Percentiles rank a stretch among this genome's conserved stretches.
These are phyloP conservation scores for Charadrius vociferus DNA, from an alignment of 2,113 vertebrate genomes.

Conservation along the genomic window DNA sequence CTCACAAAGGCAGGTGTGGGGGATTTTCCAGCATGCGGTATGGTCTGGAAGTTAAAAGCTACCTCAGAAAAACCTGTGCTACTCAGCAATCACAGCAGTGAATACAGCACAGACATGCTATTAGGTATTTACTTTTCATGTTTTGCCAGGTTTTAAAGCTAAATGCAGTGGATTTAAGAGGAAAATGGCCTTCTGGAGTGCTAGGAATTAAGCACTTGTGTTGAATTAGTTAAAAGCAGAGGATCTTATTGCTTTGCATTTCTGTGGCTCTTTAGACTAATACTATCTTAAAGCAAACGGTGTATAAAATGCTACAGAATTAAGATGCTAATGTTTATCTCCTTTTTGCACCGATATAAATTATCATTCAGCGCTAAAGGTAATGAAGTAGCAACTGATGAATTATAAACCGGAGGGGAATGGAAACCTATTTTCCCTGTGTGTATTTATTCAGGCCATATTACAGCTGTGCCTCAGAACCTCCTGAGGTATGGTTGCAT, in stretches of 20 bases:
- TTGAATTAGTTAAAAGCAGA: not conserved
- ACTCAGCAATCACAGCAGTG: not conserved
- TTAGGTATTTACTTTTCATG: not conserved
- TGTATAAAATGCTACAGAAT: not conserved
- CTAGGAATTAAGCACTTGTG: not conserved
- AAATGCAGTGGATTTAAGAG: not conserved
- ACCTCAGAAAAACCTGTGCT: not conserved
- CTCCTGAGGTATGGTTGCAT: not conserved
- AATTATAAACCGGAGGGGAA: not conserved
- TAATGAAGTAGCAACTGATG: not conserved
- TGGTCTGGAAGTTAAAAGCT: not conserved
- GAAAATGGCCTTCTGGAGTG: not conserved
- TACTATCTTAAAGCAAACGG: fast-evolving
- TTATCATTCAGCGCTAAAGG: not conserved
- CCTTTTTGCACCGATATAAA: not conserved
- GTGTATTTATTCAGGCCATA: not conserved
- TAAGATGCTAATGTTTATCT: not conserved
- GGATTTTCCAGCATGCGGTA: not conserved
- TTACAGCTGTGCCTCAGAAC: not conserved
- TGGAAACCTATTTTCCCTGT: not conserved
- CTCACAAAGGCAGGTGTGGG: not conserved
- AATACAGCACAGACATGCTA: not conserved
- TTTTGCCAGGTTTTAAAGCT: not conserved
- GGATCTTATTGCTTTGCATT: not conserved
- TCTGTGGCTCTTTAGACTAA: not conserved